These are phyloP conservation scores for Nasonia longicornis DNA, from an alignment of 1,140 invertebrate species.

Conservation along the genomic window DNA sequence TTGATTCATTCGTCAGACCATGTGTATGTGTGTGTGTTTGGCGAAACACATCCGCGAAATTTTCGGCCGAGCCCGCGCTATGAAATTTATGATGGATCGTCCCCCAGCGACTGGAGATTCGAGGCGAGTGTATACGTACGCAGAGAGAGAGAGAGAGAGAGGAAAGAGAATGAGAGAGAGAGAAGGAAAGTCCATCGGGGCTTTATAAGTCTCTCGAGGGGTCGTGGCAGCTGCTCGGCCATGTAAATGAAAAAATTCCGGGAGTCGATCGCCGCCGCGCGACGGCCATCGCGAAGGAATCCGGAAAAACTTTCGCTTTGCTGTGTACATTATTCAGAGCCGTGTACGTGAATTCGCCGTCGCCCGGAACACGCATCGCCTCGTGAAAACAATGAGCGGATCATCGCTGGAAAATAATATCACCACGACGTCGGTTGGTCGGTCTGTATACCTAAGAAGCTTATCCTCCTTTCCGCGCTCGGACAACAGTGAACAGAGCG, in stretches of 20 bases:
- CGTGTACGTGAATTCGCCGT: too few species aligned
- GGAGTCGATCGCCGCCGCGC: background rate
- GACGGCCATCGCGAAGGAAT: too few species aligned
- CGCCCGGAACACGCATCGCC: background rate
- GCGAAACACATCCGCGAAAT: slow-evolving; percentile 52
- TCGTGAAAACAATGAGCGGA: slow-evolving; percentile 17
- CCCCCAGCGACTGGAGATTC: slow-evolving; percentile 49
- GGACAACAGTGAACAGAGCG: background rate
- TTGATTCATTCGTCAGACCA: background rate
- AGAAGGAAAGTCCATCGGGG: background rate
- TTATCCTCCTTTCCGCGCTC: slow-evolving; percentile 5
- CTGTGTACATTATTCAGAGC: too few species aligned
- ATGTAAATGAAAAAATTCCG: slow-evolving; percentile 41
- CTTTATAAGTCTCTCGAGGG: slow-evolving; percentile 6
- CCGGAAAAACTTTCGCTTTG: background rate
- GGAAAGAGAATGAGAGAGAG: too few species aligned
- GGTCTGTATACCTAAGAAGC: slow-evolving; percentile 5
- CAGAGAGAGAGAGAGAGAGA: background rate
- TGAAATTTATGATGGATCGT: slow-evolving; percentile 65
- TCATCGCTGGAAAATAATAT: background rate
- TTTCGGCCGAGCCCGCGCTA: slow-evolving; percentile 49
- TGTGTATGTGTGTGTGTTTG: too few species aligned
- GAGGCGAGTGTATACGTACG: background rate
- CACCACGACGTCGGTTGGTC: background rate
- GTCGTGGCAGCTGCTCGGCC: background rate